Conservation (phyloP, 2,797 vertebrate genomes). For the Orestias chungarensis region DNA sequence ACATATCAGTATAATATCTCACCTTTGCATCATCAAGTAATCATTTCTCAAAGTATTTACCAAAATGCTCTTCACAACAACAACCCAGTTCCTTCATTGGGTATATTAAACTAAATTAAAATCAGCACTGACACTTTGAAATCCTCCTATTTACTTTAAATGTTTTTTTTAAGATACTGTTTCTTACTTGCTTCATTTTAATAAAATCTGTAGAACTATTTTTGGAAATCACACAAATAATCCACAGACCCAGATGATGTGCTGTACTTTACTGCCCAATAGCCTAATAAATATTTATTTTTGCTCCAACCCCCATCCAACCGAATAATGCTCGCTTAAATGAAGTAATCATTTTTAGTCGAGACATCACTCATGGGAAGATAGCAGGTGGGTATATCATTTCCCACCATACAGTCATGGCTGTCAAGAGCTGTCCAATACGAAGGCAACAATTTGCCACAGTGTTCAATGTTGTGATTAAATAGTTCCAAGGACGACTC, state of each 20-base stretch:
- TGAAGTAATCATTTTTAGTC: conserved; percentile 85
- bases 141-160: background rate
- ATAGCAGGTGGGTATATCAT: conserved; percentile 85
- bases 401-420: conserved; percentile 83
- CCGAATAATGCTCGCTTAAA: conserved; percentile 82
- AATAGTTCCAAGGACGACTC: conserved; percentile 80
- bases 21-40: too few species aligned
- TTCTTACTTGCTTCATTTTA: conserved; percentile 24
- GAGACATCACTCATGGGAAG: conserved; percentile 80
- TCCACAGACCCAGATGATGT: conserved; percentile 71
- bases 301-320: conserved; percentile 67
- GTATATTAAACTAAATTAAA: background rate
- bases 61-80: background rate
- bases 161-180: background rate
- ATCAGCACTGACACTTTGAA: background rate
- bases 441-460: conserved; percentile 80
- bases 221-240: conserved; percentile 32
- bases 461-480: conserved; percentile 82
- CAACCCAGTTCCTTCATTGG: background rate
- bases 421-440: conserved; percentile 79
- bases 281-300: conserved; percentile 73
- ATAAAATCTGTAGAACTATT: conserved; percentile 36
- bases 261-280: conserved; percentile 53
- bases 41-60: too few species aligned
- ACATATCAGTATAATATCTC: too few species aligned